phyloP scores from a whole-genome alignment of 2,113 vertebrate genomes.

The Ploceus nigricollis region DNA sequence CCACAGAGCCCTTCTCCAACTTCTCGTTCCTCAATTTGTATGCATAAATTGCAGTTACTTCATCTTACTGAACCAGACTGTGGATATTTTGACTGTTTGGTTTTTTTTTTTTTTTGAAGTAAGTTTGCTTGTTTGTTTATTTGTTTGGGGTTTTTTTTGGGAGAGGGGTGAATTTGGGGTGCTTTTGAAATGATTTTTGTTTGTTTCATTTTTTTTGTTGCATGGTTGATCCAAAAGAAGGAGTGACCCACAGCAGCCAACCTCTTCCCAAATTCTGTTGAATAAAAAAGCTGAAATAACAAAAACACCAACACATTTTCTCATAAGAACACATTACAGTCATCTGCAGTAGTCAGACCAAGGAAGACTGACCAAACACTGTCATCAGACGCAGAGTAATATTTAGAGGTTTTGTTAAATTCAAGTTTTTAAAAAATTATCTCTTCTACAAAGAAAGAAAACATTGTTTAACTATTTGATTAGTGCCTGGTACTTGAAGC shows the following conservation, averaged over 20 bases:
- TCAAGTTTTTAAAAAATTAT: background rate
- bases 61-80: background rate
- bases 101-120: too few relatives aligned
- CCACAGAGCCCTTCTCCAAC: accelerated
- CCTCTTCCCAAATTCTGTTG: background rate
- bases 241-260: background rate
- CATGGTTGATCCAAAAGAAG: background rate
- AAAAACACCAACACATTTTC: background rate
- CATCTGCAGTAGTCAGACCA: background rate
- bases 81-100: background rate
- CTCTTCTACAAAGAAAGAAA: background rate
- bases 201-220: background rate
- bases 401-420: background rate
- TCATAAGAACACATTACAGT: background rate
- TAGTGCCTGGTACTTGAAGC: background rate
- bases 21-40: background rate
- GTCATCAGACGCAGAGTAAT: background rate
- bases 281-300: background rate
- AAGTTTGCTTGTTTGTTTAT: background rate
- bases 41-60: background rate
- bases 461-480: background rate
- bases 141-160: background rate
- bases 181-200: background rate
- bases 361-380: background rate
- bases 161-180: accelerated